Evolutionary conservation across 2,797 vertebrate genomes (phyloP).

Genomic region (Pseudochirops corinnae): DNA sequence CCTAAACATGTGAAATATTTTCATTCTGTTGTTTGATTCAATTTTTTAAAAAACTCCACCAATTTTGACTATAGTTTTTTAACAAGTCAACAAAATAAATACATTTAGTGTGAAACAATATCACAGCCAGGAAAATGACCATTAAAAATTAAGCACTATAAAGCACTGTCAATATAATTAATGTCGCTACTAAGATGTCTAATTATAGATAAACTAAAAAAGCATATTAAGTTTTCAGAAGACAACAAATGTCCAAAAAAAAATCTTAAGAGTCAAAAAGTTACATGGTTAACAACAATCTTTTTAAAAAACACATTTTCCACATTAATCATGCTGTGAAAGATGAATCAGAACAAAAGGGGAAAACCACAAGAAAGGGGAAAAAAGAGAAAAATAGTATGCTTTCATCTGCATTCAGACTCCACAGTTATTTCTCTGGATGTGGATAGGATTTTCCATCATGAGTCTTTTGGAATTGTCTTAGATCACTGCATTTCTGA

Average conservation of each 20-base stretch:
- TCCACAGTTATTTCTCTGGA: no score
- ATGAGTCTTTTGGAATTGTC: no score
- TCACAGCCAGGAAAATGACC: not conserved
- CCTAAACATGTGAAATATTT: not conserved
- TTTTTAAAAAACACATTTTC: no score
- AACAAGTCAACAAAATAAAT: slow-evolving; percentile 16
- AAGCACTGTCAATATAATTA: not conserved
- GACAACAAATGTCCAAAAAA: not conserved
- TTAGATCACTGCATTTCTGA: no score
- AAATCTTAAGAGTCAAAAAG: not conserved
- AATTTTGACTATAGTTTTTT: slow-evolving; percentile 18
- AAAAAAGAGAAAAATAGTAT: no score
- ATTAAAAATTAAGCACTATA: not conserved
- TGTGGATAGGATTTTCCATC: no score
- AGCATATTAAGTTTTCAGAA: not conserved
- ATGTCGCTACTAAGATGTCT: not conserved
- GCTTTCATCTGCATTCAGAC: no score
- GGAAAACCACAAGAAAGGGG: no score
- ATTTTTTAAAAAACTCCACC: not conserved
- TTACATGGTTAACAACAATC: not conserved
- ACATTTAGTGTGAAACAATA: not conserved
- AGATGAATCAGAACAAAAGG: no score
- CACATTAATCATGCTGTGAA: no score
- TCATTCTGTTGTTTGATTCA: slow-evolving; percentile 35
- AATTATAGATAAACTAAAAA: not conserved